Conservation (phyloP, 2,888 invertebrate genomes). For the Boloria selene region DNA sequence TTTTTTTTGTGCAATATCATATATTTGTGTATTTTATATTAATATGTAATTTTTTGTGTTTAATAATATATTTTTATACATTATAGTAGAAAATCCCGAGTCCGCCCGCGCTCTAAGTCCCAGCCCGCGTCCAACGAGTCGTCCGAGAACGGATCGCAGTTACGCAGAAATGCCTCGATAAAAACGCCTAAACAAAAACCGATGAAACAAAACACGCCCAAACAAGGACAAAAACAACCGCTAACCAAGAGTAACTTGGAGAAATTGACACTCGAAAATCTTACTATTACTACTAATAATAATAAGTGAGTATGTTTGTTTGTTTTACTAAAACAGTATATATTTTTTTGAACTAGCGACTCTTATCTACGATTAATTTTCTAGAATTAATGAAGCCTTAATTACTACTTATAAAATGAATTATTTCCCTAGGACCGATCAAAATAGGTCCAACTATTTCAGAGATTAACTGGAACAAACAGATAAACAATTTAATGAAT, state of each 20-base stretch:
- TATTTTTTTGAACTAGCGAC: no score
- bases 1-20: no score
- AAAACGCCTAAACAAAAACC: conserved; percentile 52
- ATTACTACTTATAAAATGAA: no score
- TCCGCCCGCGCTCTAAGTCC: conserved; percentile 67
- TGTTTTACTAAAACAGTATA: no score
- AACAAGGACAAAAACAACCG: conserved; percentile 42
- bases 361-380: no score
- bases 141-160: conserved; percentile 54
- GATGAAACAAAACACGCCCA: conserved; percentile 41
- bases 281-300: conserved; percentile 62
- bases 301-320: conserved; percentile 48
- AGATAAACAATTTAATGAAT: no score
- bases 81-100: conserved; percentile 52
- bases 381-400: no score
- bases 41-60: no score
- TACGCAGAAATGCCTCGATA: conserved; percentile 63
- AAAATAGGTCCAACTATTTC: no score
- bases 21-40: not conserved
- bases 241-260: conserved; percentile 45
- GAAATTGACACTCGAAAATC: conserved; percentile 60
- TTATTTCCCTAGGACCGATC: no score
- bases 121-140: conserved; percentile 69
- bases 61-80: conserved; percentile 2
- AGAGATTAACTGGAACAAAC: no score